A percentile compares a stretch with the other conserved stretches of the same genome.
Evolutionary conservation across 1,140 invertebrate genomes (phyloP).

Genomic region (Pachypeltis micranthus): DNA sequence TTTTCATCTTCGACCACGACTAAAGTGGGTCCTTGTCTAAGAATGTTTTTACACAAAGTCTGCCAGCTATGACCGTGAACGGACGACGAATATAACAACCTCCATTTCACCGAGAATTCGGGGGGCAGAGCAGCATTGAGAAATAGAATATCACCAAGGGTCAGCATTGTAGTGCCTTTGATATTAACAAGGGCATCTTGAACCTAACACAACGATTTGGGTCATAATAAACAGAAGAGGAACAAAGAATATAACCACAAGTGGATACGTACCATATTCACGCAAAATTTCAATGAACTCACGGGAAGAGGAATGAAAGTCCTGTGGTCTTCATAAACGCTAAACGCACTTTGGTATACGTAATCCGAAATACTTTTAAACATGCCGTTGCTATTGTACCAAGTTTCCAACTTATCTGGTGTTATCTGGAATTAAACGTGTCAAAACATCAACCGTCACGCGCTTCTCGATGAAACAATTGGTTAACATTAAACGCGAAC

Average conservation of each 20-base stretch:
- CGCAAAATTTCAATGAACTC: constrained; percentile 5
- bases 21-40: constrained; percentile 63
- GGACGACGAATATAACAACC: constrained; percentile 69
- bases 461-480: no score
- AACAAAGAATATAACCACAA: neutral
- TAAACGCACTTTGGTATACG: neutral
- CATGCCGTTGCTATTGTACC: constrained; percentile 1
- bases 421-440: neutral
- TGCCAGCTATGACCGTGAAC: constrained; percentile 76
- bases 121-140: constrained; percentile 26
- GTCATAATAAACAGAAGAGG: neutral
- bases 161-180: neutral
- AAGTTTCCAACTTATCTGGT: neutral
- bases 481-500: no score
- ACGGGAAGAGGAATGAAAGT: constrained; percentile 3
- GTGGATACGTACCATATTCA: constrained; percentile 4
- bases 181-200: constrained; percentile 9
- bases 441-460: no score
- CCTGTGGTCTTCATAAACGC: constrained; percentile 4
- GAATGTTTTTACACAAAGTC: constrained; percentile 54
- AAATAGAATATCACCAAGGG: constrained; percentile 6
- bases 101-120: constrained; percentile 42
- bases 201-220: neutral
- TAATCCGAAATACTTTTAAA: neutral
- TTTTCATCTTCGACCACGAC: constrained; percentile 65